These are phyloP conservation scores for Anagrus nilaparvatae DNA, from an alignment of 1,140 invertebrate genomes.

Conservation along the genomic window DNA sequence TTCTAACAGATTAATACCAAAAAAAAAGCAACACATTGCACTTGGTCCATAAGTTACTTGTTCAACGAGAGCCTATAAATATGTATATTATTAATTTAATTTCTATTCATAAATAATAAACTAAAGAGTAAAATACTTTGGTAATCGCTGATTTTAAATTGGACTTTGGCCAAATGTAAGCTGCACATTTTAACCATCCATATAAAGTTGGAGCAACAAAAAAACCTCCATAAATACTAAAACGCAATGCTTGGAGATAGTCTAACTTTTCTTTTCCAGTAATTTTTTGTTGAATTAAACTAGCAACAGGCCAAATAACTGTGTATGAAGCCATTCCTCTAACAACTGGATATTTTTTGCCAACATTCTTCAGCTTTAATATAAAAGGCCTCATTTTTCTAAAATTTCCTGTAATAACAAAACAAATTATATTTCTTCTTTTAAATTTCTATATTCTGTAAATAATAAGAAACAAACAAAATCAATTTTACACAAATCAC, in stretches of 20 bases:
- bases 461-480: background rate
- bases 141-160: conserved; percentile 53
- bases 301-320: conserved; percentile 58
- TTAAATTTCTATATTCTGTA: background rate
- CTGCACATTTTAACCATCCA: conserved; percentile 54
- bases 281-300: conserved; percentile 49
- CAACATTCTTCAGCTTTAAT: conserved; percentile 35
- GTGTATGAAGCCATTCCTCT: conserved; percentile 64
- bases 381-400: conserved; percentile 32
- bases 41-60: conserved; percentile 72
- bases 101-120: background rate
- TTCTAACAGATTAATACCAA: conserved; percentile 70
- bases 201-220: conserved; percentile 64
- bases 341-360: conserved; percentile 44
- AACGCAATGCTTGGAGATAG: conserved; percentile 49
- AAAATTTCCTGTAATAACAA: conserved; percentile 17
- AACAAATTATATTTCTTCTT: background rate
- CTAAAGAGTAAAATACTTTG: conserved; percentile 44
- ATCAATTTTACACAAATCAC: background rate
- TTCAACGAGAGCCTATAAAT: conserved; percentile 62
- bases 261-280: conserved; percentile 44
- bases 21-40: conserved; percentile 71
- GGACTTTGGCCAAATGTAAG: conserved; percentile 52
- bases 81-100: background rate
- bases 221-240: conserved; percentile 55